These are phyloP conservation scores for Epizoanthus rinbou DNA, from an alignment of 92 coral and sea anemone genomes.

Conservation along the genomic window DNA sequence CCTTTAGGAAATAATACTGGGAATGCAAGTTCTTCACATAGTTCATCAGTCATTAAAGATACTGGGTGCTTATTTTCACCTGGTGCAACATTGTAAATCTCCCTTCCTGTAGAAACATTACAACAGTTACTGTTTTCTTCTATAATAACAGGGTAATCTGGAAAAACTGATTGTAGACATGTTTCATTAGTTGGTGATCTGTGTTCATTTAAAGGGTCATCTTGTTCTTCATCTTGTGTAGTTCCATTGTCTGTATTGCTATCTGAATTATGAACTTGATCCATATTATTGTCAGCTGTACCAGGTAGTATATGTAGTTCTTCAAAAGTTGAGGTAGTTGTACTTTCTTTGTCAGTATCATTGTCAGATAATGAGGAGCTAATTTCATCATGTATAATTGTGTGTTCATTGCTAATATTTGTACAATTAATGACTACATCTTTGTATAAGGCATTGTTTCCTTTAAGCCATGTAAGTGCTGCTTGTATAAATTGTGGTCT, in stretches of 20 bases:
- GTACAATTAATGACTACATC: conserved; percentile 47
- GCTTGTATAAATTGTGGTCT: conserved; percentile 39
- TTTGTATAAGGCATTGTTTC: conserved; percentile 52
- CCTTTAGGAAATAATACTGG: conserved; percentile 76
- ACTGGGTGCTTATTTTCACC: conserved; percentile 62
- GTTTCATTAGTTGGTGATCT: conserved; percentile 63
- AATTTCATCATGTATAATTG: conserved; percentile 16
- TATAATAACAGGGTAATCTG: conserved; percentile 53
- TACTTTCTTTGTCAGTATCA: too few species aligned
- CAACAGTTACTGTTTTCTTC: conserved; percentile 27
- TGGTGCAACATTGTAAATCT: conserved; percentile 53
- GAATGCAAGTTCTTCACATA: conserved; percentile 70
- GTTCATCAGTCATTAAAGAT: conserved; percentile 61
- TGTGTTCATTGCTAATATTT: conserved; percentile 49
- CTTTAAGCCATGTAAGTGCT: conserved; percentile 52
- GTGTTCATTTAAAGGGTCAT: conserved; percentile 63
- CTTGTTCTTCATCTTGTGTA: conserved; percentile 36
- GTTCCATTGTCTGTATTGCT: background rate
- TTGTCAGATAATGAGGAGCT: background rate
- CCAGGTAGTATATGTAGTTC: too few species aligned
- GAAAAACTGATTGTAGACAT: conserved; percentile 56
- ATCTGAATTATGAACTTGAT: too few species aligned
- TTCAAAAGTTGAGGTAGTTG: background rate
- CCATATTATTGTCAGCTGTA: too few species aligned
- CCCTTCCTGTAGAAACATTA: conserved; percentile 48